Base-by-base conservation (phyloP, 1,140 invertebrate genomes). In the Drosophila erecta region DNA sequence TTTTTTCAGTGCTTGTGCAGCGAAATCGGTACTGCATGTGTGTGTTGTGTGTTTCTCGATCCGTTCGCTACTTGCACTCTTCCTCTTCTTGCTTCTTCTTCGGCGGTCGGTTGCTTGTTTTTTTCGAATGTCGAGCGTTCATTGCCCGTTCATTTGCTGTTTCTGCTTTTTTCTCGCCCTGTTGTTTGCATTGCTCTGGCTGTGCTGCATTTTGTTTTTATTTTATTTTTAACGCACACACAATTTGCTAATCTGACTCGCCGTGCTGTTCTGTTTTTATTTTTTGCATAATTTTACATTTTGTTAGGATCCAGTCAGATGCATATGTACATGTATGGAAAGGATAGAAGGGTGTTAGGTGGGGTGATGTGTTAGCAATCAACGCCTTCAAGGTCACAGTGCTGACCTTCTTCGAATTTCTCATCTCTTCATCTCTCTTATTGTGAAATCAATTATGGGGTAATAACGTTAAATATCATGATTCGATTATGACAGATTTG, bases 61-160 rank as follows among this genome's bases (percentile, higher is more conserved):
- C 70, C 83, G 81, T 80, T 81, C 66, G 59, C 44, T 84, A 74
- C 65, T 75, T 60, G 41, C 24, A 37, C 38, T 65, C 69, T 41
- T 54, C 38, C 40, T 46, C 40, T 59, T 55, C 50, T 56, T 60
- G 35, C 43, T 50, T 37, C 60, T 50, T 64, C 30, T 61, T 77
- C 2, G n/a, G 44, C 14, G 7, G 51, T 60, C 55, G 71, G 10
- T 43, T 64, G 62, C n/a, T 30, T 49, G 43, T 73, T 47, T 53
- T 81, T 87, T 79, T 84, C 84, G 71, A 83, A 83, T 70, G 83
- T 87, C 83, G 89, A 89, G 83, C 83, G 83, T 89, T 87, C 84
- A 89, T 79, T 87, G 83, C 83, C 84, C 84, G 81, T n/a, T n/a
- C 78, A 33, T 70, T 76, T 65, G 60, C 78, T 80, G 60, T 51